Evolutionary conservation across 2,113 vertebrate genomes (phyloP), one percentile per base, ranked within the genome.

Genomic region (Callocephalon fimbriatum): DNA sequence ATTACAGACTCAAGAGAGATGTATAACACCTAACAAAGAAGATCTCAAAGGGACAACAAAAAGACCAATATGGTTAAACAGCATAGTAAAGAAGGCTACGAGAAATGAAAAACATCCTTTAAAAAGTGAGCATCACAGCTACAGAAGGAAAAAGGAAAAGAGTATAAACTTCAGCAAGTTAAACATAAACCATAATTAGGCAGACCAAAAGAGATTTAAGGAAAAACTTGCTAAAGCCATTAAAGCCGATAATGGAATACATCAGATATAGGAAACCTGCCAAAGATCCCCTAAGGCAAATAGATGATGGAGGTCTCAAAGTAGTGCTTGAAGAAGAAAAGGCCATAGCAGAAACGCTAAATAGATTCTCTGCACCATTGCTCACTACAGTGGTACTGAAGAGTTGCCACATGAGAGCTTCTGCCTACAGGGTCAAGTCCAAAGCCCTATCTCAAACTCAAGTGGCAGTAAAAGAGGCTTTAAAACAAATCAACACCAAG

Each of bases 171-270:
- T 85, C 58, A 87, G 44, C 44, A 79, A 88, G 78, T 95, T 93
- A 86, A 94, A 96, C 78, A 90, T 37, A 92, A 93, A 65, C 40
- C 40, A 53, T 73, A 96, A 95, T 95, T 86, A 95, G 71, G 78
- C 62, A 92, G 38, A 92, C 37, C 29, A 84, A 88, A 83, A 58
- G 72, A 96, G 79, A 94, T 86, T 70, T 86, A 74, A 94, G 68
- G 76, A 89, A 89, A 93, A 83, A 84, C 50, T 86, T 89, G 83
- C 77, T 95, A 94, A 94, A 91, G 42, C 73, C 59, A 92, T 95
- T 75, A 94, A 96, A 88, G 82, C 71, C 76, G 92, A 90, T 94
- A 88, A 84, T 50, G 65, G 56, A 90, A 91, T 77, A 89, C 32
- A 86, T 90, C 80, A 91, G 65, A 92, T 5, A 88, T 3, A 91